Evolutionary conservation across 1,140 invertebrate species (phyloP).

Genomic region (Ptiloglossa arizonensis): DNA sequence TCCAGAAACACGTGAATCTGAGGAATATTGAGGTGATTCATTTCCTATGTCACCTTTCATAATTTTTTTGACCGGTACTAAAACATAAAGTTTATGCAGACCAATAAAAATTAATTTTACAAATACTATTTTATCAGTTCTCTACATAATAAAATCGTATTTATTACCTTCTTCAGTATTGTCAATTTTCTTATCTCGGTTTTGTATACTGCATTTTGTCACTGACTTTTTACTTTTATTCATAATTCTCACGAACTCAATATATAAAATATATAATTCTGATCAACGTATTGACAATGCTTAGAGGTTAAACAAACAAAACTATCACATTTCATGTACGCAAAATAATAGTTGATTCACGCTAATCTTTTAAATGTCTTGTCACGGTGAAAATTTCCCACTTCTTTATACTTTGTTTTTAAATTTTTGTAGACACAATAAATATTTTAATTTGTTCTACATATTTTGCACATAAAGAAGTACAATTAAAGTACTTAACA

Average conservation of each 20-base stretch:
- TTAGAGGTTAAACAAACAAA: slow-evolving; percentile 11
- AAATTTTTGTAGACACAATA: neutral
- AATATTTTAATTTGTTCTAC: neutral
- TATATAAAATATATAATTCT: neutral
- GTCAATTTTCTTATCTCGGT: neutral
- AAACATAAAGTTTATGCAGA: neutral
- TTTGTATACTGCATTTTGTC: neutral
- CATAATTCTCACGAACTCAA: slow-evolving; percentile 27
- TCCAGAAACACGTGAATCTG: neutral
- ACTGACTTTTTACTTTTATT: slow-evolving; percentile 1
- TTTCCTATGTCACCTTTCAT: slow-evolving; percentile 9
- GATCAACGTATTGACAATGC: neutral
- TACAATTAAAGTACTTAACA: neutral
- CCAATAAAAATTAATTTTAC: neutral
- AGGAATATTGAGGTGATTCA: slow-evolving; percentile 10
- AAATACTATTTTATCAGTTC: neutral
- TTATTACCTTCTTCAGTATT: slow-evolving; percentile 17
- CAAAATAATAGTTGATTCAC: neutral
- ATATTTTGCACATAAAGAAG: neutral
- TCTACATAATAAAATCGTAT: neutral
- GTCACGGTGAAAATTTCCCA: neutral
- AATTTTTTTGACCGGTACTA: neutral
- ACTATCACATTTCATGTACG: neutral
- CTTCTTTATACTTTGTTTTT: neutral
- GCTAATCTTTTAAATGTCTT: neutral